A percentile compares a stretch with the other conserved stretches of the same genome.
These are phyloP conservation scores for Sylvilagus floridanus DNA, from an alignment of 2,797 vertebrate genomes.

Conservation along the genomic window DNA sequence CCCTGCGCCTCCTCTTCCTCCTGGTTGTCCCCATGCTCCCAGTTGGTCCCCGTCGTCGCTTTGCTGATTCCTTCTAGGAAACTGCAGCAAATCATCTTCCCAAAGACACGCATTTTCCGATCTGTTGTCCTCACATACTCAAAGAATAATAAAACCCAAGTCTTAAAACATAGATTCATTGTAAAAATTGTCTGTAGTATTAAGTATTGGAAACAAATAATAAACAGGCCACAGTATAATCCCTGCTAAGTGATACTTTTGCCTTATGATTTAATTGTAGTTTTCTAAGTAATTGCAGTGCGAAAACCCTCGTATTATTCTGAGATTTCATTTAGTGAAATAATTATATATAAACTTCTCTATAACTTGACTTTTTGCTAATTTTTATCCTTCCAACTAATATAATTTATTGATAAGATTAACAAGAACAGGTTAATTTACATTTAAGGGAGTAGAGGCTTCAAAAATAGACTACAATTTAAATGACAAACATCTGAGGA, in stretches of 20 bases:
- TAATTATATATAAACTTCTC: not conserved
- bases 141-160: not conserved
- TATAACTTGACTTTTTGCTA: not conserved
- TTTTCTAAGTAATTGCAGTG: conserved; percentile 23
- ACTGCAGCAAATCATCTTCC: not conserved
- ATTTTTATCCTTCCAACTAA: conserved; percentile 28
- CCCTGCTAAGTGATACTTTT: not conserved
- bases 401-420: conserved; percentile 17
- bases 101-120: not conserved
- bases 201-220: conserved; percentile 33
- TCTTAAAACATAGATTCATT: conserved; percentile 12
- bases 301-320: not conserved
- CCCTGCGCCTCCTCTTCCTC: not conserved
- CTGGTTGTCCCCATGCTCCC: not conserved
- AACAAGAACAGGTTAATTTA: conserved; percentile 24
- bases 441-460: not conserved
- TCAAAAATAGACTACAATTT: conserved; percentile 21
- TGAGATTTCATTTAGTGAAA: conserved; percentile 24
- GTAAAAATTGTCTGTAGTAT: not conserved
- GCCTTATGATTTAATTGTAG: not conserved
- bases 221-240: not conserved
- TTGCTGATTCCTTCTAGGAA: not conserved
- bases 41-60: too few species aligned
- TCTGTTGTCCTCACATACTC: not conserved
- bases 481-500: not conserved